Base-by-base conservation (phyloP, 1,140 invertebrate genomes). In the Atopsyche davidsoni region DNA sequence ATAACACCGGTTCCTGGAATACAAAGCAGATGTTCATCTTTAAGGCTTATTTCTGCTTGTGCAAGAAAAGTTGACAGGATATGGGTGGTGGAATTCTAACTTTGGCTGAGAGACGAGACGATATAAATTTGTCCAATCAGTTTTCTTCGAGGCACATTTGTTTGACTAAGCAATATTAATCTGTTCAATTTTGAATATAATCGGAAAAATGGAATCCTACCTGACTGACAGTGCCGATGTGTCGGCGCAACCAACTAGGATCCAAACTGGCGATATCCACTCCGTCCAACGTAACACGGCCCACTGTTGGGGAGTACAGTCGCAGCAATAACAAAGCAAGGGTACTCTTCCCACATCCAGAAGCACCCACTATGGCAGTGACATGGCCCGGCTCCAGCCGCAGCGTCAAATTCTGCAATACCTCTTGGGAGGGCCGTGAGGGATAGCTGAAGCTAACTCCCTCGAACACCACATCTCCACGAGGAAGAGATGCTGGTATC, bases 281-380 rank as follows among this genome's bases (percentile, higher is more conserved):
- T 21, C 79, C 79, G 61, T 90, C 87, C 4, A 91, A 59, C 13
- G 76, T 59, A 35, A 91, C 70, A 0, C 54, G 55, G 0, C 89
- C 89, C n/a, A 60, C 55, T 13, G 71, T 63, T 0, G 89, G 86
- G 64, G 95, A 89, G 61, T 95, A 95, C 10, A 95, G 67, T 53
- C 92, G 62, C 25, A 92, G 69, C 47, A 95, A 69, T 1, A 96
- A 70, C 9, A 81, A 66, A 2, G 86, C 82, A 35, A 89, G 69
- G 0, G 91, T 93, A 23, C 83, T 87, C 66, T 94, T 95, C 2
- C 90, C 90, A 32, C 86, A 89, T 1, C 92, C 92, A 31, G 85
- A 89, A 1, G 84, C 75, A 0, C 91, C 91, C 1, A 93, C 92
- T 10, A 96, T 73, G 1, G 90, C 90, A 0, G 81, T 66, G 2